These are phyloP conservation scores for Cantharis rustica DNA, from an alignment of 2,888 invertebrate species.

Conservation along the genomic window DNA sequence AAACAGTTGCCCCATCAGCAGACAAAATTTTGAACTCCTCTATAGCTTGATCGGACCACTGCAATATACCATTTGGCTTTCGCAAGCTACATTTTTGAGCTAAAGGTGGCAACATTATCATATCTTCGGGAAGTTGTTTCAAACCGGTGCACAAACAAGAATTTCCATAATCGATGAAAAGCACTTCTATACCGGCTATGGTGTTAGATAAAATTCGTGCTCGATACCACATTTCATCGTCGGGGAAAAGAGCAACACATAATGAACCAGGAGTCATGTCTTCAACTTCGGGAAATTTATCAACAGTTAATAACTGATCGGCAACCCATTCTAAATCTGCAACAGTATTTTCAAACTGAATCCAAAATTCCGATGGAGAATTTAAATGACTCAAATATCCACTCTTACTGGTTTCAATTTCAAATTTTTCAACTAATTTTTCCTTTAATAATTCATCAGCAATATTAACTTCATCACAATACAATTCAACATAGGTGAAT, in stretches of 20 bases:
- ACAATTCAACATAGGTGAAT: constrained; percentile 69
- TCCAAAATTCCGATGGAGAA: constrained; percentile 74
- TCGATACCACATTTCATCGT: constrained; percentile 71
- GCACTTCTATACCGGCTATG: constrained; percentile 63
- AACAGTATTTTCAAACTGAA: constrained; percentile 69
- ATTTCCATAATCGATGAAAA: constrained; percentile 74
- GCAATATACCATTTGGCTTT: constrained; percentile 55
- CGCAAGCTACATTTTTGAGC: constrained; percentile 68
- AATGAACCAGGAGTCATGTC: constrained; percentile 64
- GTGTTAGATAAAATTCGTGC: constrained; percentile 64
- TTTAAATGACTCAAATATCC: constrained; percentile 72
- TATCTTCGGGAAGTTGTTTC: constrained; percentile 64
- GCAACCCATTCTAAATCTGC: constrained; percentile 66
- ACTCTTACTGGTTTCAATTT: constrained; percentile 46
- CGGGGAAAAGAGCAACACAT: constrained; percentile 69
- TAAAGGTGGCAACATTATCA: constrained; percentile 62
- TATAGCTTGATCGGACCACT: constrained; percentile 71
- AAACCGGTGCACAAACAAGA: constrained; percentile 66
- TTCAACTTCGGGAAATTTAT: constrained; percentile 58
- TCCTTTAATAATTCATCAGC: constrained; percentile 65
- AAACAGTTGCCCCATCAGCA: constrained; percentile 71
- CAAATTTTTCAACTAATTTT: constrained; percentile 59
- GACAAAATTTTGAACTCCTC: constrained; percentile 70
- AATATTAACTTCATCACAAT: constrained; percentile 63
- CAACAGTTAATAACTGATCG: constrained; percentile 60